A percentile compares a stretch with the other conserved stretches of the same genome.
phyloP scores from a whole-genome alignment of 2,797 vertebrate species.

The Choloepus didactylus region DNA sequence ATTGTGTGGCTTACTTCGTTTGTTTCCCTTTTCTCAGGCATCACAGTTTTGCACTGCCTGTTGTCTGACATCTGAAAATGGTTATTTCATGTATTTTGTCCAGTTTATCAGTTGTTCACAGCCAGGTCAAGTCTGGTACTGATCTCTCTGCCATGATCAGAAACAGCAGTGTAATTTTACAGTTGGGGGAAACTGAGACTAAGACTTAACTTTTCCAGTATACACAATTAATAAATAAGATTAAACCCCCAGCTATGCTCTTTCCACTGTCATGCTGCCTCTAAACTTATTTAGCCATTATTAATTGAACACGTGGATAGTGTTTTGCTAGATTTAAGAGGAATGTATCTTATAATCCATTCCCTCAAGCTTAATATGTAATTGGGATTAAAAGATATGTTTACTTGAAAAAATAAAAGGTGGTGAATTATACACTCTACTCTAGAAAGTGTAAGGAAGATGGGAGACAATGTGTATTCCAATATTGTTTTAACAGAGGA shows the following conservation, averaged over 20 bases:
- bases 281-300: not conserved
- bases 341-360: conserved; percentile 14
- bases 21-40: not conserved
- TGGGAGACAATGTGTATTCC: not conserved
- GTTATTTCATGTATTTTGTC: not conserved
- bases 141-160: not conserved
- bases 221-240: not conserved
- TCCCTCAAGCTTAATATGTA: not conserved
- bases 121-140: not conserved
- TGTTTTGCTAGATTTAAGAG: conserved; percentile 43
- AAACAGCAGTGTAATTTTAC: not conserved
- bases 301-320: not conserved
- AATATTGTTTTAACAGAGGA: not conserved
- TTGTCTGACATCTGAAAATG: not conserved
- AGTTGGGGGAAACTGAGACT: not conserved
- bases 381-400: conserved; percentile 34
- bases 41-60: not conserved
- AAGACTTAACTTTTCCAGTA: not conserved
- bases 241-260: not conserved
- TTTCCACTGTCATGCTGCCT: not conserved
- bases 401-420: not conserved
- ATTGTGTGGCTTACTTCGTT: not conserved
- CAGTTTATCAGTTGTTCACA: not conserved
- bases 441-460: not conserved
- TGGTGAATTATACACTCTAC: not conserved